phyloP scores from a whole-genome alignment of 2,113 vertebrate genomes.

The Syrmaticus mikado region DNA sequence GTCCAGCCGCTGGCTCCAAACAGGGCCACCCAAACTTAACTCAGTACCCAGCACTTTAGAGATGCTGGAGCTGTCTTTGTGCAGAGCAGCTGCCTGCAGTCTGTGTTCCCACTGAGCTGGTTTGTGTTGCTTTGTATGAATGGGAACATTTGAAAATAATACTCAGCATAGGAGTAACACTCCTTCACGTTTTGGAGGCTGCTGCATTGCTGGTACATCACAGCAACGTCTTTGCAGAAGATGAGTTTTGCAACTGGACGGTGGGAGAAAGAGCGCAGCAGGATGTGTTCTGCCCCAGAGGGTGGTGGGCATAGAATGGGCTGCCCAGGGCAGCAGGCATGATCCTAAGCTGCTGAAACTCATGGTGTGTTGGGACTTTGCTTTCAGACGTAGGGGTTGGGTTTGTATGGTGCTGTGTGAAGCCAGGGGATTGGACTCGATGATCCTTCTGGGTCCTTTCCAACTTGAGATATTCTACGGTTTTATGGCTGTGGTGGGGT shows the following conservation, averaged over 20 bases:
- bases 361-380: too few species aligned
- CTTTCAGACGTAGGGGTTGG: too few species aligned
- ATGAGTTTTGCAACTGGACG: background rate
- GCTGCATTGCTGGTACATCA: fast-evolving
- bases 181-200: background rate
- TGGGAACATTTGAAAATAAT: background rate
- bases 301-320: too few species aligned
- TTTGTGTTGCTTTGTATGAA: fast-evolving
- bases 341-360: too few species aligned
- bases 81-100: background rate
- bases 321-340: too few species aligned
- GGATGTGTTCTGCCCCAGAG: background rate
- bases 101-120: fast-evolving
- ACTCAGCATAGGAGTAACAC: fast-evolving
- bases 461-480: too few species aligned
- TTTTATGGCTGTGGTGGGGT: background rate
- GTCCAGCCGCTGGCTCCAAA: background rate
- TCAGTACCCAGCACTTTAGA: fast-evolving
- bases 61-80: background rate
- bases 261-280: background rate
- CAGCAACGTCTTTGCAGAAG: background rate
- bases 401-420: too few species aligned
- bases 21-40: background rate
- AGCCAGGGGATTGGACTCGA: too few species aligned
- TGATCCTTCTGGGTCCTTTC: too few species aligned